These are phyloP conservation scores for Sipunculus nudus DNA, from an alignment of 2,888 invertebrate species.

Conservation along the genomic window DNA sequence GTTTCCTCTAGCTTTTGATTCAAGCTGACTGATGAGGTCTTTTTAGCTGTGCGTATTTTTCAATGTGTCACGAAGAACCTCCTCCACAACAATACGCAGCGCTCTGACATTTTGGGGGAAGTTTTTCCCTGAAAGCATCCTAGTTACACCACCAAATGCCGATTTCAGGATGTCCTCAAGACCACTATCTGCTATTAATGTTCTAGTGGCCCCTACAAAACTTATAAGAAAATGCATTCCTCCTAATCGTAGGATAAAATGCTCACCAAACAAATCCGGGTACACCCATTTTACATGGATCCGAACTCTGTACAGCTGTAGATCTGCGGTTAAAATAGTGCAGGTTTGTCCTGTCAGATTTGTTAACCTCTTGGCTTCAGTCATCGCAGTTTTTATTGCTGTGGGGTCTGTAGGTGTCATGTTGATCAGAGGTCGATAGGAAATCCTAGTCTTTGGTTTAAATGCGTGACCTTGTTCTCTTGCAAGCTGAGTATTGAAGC, in stretches of 20 bases:
- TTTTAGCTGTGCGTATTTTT: background rate
- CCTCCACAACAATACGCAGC: too few relatives aligned
- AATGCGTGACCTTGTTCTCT: constrained; percentile 20
- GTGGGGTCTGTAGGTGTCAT: constrained; percentile 31
- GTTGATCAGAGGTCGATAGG: constrained; percentile 30
- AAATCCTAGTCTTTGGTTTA: constrained; percentile 20
- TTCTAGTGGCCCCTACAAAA: background rate
- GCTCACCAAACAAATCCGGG: constrained; percentile 3
- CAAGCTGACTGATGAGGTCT: background rate
- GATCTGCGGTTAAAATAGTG: too few relatives aligned
- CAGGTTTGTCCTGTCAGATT: too few relatives aligned
- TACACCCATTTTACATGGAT: too few relatives aligned
- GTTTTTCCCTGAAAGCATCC: constrained; percentile 39
- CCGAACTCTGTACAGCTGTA: too few relatives aligned
- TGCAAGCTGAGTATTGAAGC: constrained; percentile 28
- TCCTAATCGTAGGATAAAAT: constrained; percentile 3
- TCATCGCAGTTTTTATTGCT: constrained; percentile 30
- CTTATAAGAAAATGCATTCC: constrained; percentile 5
- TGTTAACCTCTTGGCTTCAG: too few relatives aligned
- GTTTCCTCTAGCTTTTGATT: background rate
- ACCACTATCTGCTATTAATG: too few relatives aligned
- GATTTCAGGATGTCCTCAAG: too few relatives aligned
- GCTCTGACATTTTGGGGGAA: constrained; percentile 10
- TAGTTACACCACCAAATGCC: too few relatives aligned
- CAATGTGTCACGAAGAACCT: constrained; percentile 3